Evolutionary conservation across 1,140 invertebrate species (phyloP).

Genomic region (Harpegnathos saltator): DNA sequence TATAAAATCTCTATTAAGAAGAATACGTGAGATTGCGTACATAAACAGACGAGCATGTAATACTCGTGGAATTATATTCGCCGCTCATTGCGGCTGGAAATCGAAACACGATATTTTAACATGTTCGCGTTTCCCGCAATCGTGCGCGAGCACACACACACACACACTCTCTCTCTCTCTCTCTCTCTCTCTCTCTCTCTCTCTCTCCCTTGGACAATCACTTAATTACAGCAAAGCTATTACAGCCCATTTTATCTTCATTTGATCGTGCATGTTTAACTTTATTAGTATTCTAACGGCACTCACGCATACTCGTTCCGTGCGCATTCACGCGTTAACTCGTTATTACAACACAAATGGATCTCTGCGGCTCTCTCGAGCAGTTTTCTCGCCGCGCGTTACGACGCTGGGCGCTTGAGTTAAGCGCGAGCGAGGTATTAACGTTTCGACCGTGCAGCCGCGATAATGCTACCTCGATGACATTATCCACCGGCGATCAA

Average conservation of each 20-base stretch:
- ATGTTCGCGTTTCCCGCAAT: not conserved
- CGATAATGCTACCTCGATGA: not conserved
- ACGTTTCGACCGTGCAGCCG: not conserved
- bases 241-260: not conserved
- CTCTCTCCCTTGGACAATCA: not conserved
- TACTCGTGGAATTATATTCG: conserved; percentile 22
- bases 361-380: not conserved
- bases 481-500: not conserved
- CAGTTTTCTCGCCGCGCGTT: conserved; percentile 17
- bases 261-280: not conserved
- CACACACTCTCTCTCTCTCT: too few relatives aligned
- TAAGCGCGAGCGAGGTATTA: not conserved
- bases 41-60: not conserved
- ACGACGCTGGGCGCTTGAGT: not conserved
- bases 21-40: not conserved
- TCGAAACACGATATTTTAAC: conserved; percentile 24
- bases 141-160: too few relatives aligned
- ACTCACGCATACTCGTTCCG: not conserved
- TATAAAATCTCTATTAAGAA: not conserved
- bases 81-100: not conserved
- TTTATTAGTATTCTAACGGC: not conserved
- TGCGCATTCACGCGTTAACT: conserved; percentile 25
- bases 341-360: conserved; percentile 24
- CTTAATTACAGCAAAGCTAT: not conserved
- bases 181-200: too few relatives aligned